These are phyloP conservation scores for Mergus octosetaceus DNA, from an alignment of 2,797 vertebrate species.

Conservation along the genomic window DNA sequence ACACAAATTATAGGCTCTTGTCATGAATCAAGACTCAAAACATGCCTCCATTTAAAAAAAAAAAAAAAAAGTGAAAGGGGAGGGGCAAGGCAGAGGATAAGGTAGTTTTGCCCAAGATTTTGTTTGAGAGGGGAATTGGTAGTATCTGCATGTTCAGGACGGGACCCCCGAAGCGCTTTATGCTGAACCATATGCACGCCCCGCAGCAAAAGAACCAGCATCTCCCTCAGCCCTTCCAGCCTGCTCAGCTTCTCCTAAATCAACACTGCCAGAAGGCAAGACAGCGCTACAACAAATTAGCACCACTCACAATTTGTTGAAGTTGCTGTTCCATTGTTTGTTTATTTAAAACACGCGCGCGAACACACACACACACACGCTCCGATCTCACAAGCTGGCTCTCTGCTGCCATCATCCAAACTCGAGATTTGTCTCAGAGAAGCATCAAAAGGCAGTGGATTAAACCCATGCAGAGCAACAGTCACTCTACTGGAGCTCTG, in stretches of 20 bases:
- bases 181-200: background rate
- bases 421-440: background rate
- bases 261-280: slow-evolving; percentile 66
- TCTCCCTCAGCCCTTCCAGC: background rate
- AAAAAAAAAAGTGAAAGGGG: background rate
- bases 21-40: slow-evolving; percentile 6
- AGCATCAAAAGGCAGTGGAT: background rate
- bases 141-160: background rate
- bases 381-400: slow-evolving; percentile 12
- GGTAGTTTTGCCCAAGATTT: background rate
- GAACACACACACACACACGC: background rate
- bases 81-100: background rate
- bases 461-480: slow-evolving; percentile 17
- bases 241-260: slow-evolving; percentile 53
- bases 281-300: slow-evolving; percentile 63
- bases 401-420: slow-evolving; percentile 64
- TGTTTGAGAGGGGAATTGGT: background rate
- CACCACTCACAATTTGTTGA: slow-evolving; percentile 54
- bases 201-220: background rate
- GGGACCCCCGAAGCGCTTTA: slow-evolving; percentile 13
- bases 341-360: slow-evolving; percentile 44
- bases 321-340: slow-evolving; percentile 65
- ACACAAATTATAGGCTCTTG: background rate
- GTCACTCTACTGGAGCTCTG: background rate
- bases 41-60: background rate